Base-by-base conservation (phyloP, 1,140 invertebrate species). In the Drosophila sulfurigaster region DNA sequence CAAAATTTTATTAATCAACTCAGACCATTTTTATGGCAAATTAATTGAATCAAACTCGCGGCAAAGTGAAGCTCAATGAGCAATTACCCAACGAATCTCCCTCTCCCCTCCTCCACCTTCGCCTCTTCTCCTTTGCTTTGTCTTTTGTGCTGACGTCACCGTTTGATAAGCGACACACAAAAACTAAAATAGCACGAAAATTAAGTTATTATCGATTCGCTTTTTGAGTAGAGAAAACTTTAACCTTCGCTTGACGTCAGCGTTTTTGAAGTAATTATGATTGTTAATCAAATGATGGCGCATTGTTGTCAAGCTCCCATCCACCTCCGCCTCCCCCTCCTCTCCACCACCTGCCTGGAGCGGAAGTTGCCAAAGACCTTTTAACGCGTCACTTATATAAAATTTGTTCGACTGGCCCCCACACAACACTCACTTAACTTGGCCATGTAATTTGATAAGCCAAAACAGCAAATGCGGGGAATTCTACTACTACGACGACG, bases 361-460 rank as follows among this genome's bases (percentile, higher is more conserved):
- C 72, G 82, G 75, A 86, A 82, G 82, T 82, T 87, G 62, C 68
- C 65, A 70, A 87, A 87, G 76, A 80, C 79, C 82, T 88, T 76
- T 86, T 60, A 88, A 75, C 58, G 66, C 58, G 66, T 77, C 80
- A 80, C 79, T 81, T 75, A 81, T 54, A 43, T 66, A 69, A 58
- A 30, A 25, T 25, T 25, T 48, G 10, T 2, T 38, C 7, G 35
- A 7, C 41, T 52, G 35, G 48, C 51, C 49, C 7, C 25, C 43
- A 35, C 16, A 46, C 45, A 60, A 60, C 35, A 8, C 35, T 15
- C 52, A 76, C 66, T 64, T 57, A 59, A 81, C 73, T 78, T 73
- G 83, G 80, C 78, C 81, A 79, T 89, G 83, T 89, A 90, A 85
- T 90, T 85, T 81, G 86, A 89, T 89, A 89, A 88, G 85, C 73